phyloP scores from a whole-genome alignment of 1,140 invertebrate genomes.

The Heliconius congener region DNA sequence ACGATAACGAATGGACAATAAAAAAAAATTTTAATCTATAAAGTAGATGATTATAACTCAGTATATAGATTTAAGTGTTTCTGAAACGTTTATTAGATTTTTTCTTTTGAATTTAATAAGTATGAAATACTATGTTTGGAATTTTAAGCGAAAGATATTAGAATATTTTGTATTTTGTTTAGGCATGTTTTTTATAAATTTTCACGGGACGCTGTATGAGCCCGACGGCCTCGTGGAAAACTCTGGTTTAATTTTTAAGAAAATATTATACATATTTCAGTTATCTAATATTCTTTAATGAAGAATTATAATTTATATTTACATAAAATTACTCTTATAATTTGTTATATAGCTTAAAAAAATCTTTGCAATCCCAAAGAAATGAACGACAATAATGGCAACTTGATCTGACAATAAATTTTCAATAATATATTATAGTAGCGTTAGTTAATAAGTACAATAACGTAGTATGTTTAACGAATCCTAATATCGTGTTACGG shows the following conservation, averaged over 20 bases:
- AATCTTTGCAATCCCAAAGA: slow-evolving; percentile 6
- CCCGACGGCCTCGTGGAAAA: slow-evolving; percentile 47
- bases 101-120: slow-evolving; percentile 1
- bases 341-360: not conserved
- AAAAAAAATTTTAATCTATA: slow-evolving; percentile 30
- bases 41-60: slow-evolving; percentile 15
- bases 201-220: slow-evolving; percentile 47
- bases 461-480: slow-evolving; percentile 12
- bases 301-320: not conserved
- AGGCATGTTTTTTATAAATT: slow-evolving; percentile 22
- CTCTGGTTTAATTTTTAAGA: not conserved
- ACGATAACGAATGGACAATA: slow-evolving; percentile 62
- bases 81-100: slow-evolving; percentile 10
- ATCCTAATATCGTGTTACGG: not conserved
- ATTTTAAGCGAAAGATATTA: slow-evolving; percentile 5
- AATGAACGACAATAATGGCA: slow-evolving; percentile 12
- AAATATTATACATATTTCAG: not conserved
- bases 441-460: not conserved
- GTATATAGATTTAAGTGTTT: slow-evolving; percentile 7
- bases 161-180: slow-evolving; percentile 3
- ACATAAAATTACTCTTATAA: slow-evolving; percentile 13
- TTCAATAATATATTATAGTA: slow-evolving; percentile 16
- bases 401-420: slow-evolving; percentile 16
- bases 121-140: not conserved
- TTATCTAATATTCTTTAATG: not conserved